Conservation (phyloP, 2,797 vertebrate genomes). For the Linurgus olivaceus region DNA sequence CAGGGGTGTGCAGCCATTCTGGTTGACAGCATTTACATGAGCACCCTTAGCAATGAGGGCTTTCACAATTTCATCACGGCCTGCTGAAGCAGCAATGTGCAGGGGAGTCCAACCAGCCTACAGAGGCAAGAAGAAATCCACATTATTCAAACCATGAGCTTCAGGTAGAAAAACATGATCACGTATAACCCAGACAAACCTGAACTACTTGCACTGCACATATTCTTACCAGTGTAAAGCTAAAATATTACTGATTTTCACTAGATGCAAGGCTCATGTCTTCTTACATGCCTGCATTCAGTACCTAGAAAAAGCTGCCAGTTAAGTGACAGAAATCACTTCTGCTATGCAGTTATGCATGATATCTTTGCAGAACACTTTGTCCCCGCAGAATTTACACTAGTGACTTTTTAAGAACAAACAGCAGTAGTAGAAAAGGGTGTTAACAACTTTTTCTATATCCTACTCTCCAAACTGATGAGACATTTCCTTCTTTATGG, state of each 20-base stretch:
- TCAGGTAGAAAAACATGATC: background rate
- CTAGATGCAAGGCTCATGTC: background rate
- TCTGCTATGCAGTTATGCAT: fast-evolving
- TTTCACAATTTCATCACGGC: slow-evolving; percentile 90
- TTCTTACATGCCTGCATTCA: background rate
- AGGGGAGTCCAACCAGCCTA: slow-evolving; percentile 93
- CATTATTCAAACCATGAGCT: background rate
- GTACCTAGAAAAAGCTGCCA: background rate
- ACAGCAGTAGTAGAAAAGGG: background rate
- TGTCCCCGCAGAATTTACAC: background rate
- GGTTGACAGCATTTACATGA: slow-evolving; percentile 90
- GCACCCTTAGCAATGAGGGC: slow-evolving; percentile 88
- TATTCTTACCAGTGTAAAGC: background rate
- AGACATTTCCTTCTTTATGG: background rate
- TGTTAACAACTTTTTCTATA: background rate
- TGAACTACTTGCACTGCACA: background rate
- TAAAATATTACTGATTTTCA: background rate
- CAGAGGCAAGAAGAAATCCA: background rate
- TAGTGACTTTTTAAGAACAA: background rate
- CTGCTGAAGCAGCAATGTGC: slow-evolving; percentile 95
- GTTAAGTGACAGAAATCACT: background rate
- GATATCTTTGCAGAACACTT: background rate
- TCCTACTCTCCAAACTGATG: background rate
- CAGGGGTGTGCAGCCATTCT: slow-evolving; percentile 92
- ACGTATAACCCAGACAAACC: background rate